Conservation (phyloP, 2,888 invertebrate genomes). For the Coelopa pilipes region DNA sequence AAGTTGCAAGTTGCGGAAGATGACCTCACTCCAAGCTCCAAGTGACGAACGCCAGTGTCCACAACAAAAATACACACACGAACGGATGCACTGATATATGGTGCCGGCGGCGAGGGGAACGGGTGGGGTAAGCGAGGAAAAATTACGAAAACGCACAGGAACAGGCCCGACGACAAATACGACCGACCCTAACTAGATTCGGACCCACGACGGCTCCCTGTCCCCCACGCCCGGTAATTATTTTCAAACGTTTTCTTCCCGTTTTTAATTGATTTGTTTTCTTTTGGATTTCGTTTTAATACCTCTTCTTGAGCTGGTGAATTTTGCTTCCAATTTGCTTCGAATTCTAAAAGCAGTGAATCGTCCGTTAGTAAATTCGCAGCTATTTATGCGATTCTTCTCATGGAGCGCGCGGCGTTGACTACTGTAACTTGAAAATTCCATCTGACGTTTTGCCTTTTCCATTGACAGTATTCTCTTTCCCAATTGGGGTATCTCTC, state of each 20-base stretch:
- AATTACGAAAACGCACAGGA: too few relatives aligned
- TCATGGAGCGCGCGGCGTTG: too few relatives aligned
- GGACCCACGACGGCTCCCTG: too few relatives aligned
- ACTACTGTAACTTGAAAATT: neutral
- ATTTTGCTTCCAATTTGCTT: conserved; percentile 26
- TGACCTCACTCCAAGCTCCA: conserved; percentile 29
- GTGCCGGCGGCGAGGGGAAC: too few relatives aligned
- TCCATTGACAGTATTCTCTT: neutral
- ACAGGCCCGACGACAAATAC: too few relatives aligned
- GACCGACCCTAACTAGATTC: too few relatives aligned
- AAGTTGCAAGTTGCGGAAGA: conserved; percentile 6
- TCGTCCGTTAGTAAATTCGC: neutral
- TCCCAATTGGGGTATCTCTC: too few relatives aligned
- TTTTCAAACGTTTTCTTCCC: neutral
- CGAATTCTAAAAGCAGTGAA: conserved; percentile 36
- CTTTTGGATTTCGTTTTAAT: neutral
- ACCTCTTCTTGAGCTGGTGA: conserved; percentile 10
- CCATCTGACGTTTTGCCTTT: conserved; percentile 1
- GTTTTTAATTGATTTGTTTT: neutral
- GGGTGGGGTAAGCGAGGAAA: too few relatives aligned
- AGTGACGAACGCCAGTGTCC: neutral
- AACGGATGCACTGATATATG: neutral
- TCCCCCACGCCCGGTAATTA: neutral
- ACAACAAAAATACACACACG: conserved; percentile 10
- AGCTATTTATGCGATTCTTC: neutral